Conservation (phyloP, 2,888 invertebrate genomes). For the Gastracanthus pulcherrimus region DNA sequence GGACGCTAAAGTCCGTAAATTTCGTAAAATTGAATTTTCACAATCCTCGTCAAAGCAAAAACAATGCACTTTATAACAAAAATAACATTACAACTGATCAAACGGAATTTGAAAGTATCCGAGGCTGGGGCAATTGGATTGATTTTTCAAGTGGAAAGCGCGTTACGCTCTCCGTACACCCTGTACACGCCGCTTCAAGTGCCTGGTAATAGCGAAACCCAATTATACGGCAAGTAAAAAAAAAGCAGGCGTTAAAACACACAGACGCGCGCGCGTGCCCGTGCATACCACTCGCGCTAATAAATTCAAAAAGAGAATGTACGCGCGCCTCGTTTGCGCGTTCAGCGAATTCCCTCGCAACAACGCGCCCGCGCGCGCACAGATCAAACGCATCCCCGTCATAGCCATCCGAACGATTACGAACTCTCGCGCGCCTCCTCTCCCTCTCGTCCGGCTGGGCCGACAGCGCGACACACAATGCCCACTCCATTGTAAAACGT, state of each 20-base stretch:
- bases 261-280: too few species aligned
- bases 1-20: too few species aligned
- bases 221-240: not conserved
- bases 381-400: not conserved
- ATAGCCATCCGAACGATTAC: not conserved
- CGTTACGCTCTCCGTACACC: not conserved
- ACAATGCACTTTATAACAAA: not conserved
- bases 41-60: not conserved
- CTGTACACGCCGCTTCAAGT: not conserved
- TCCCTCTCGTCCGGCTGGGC: too few species aligned
- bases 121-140: not conserved
- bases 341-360: too few species aligned
- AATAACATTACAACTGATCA: not conserved
- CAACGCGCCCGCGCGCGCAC: not conserved
- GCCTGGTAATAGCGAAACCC: not conserved
- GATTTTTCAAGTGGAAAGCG: not conserved
- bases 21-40: not conserved
- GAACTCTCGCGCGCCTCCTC: not conserved
- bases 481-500: not conserved
- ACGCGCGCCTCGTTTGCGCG: too few species aligned
- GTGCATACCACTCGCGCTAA: not conserved
- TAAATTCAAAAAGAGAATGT: not conserved
- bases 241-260: not conserved
- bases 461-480: too few species aligned
- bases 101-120: not conserved